Evolutionary conservation across 1,140 invertebrate genomes (phyloP), one percentile per base, ranked within the genome.

Genomic region (Nebria ingens): DNA sequence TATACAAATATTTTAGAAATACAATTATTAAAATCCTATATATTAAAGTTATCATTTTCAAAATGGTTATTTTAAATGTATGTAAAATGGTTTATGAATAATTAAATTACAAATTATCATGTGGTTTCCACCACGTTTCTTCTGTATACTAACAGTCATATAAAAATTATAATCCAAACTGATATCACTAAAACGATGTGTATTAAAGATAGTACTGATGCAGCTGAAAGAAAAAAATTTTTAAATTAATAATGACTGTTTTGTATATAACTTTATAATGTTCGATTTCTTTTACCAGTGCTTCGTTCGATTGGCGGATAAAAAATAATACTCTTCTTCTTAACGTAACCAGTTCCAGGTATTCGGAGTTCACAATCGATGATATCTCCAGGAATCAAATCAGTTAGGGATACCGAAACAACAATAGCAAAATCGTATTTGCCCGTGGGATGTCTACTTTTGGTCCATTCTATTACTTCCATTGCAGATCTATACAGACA

Each of bases 281-380:
- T 29, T 29, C 4, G 4, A 6, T 29, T 6, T 4, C 4, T 29
- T 4, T 45, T 45, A 45, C 40, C 17, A 17, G 40, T 45, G 17
- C 17, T 45, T 45, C 15, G 9, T 17, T 45, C 40, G 3, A 45
- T 4, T 17, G 40, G 40, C 17, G 67, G 68, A 62, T 66, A 68
- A 56, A 68, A 69, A 9, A 69, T 53, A 12, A 68, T 50, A 56
- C 56, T 68, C 56, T 67, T 64, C 21, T 59, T 59, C 57, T 66
- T 70, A 15, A 67, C 61, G 56, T 70, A 70, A 22, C 66, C 66
- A 20, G 68, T 70, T 2, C 64, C 59, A 19, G 65, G 63, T 34
- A 66, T 66, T 15, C 62, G 55, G n/a, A 66, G 20, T 52, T 66
- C 65, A 50, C 65, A 65, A 56, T 56, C 55, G 21, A 65, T 62